phyloP scores from a whole-genome alignment of 2,888 invertebrate species.

The Pheosia gnoma region DNA sequence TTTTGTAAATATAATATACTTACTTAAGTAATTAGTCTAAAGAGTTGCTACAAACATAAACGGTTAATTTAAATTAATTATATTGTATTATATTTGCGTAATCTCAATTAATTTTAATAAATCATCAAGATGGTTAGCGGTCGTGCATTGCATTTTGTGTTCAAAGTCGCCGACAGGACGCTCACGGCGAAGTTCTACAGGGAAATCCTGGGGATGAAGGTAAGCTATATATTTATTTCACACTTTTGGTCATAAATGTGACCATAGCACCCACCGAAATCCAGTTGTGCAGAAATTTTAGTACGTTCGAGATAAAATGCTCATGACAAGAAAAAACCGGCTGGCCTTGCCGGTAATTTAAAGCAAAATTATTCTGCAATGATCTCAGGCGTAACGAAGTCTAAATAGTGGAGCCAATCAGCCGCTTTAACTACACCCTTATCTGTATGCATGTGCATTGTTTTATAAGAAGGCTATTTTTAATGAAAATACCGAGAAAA shows the following conservation, averaged over 20 bases:
- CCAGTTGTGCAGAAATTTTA: neutral
- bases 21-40: neutral
- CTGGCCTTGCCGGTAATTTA: constrained; percentile 3
- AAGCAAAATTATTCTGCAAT: constrained; percentile 1
- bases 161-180: constrained; percentile 96
- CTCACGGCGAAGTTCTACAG: constrained; percentile 94
- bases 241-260: neutral
- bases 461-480: neutral
- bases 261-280: neutral
- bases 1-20: neutral
- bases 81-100: constrained; percentile 13
- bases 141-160: constrained; percentile 97
- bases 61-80: constrained; percentile 1
- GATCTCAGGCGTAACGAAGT: neutral
- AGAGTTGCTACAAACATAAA: neutral
- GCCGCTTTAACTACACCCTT: neutral
- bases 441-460: neutral
- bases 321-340: constrained; percentile 15
- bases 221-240: constrained; percentile 62
- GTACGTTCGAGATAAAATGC: neutral
- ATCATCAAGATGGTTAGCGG: constrained; percentile 83
- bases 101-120: constrained; percentile 29
- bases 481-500: neutral
- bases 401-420: neutral
- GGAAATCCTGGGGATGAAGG: constrained; percentile 97